Evolutionary conservation across 2,797 vertebrate genomes (phyloP).

Genomic region (Phrynocephalus forsythii): DNA sequence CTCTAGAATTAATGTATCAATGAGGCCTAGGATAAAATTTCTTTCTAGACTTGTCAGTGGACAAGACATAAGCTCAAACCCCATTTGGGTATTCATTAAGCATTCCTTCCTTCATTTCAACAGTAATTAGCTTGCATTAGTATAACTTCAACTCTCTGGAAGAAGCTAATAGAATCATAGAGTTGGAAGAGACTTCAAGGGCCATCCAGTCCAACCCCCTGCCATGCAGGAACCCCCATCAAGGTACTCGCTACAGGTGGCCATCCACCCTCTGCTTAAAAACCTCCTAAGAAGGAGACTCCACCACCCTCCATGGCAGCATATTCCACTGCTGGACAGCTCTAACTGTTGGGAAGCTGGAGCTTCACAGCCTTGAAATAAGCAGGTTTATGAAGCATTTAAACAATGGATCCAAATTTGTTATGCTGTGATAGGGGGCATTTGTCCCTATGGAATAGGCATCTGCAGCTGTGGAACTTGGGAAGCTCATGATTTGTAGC

Average conservation of each 20-base stretch:
- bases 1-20: constrained; percentile 9
- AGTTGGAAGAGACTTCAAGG: no score
- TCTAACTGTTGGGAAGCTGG: background rate
- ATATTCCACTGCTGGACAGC: no score
- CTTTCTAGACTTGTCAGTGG: background rate
- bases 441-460: constrained; percentile 9
- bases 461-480: constrained; percentile 57
- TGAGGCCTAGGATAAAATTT: constrained; percentile 19
- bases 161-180: background rate
- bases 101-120: background rate
- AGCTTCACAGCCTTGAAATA: constrained; percentile 20
- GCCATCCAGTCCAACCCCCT: no score
- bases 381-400: background rate
- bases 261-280: no score
- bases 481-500: constrained; percentile 21
- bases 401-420: background rate
- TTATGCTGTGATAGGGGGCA: constrained; percentile 5
- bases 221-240: no score
- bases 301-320: no score
- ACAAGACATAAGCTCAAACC: constrained; percentile 1
- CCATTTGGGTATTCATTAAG: background rate
- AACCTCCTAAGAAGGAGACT: no score
- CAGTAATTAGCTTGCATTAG: background rate
- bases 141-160: background rate
- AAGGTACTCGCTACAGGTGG: no score